Evolutionary conservation across 2,797 vertebrate genomes (phyloP).

Genomic region (Gymnocypris eckloni): DNA sequence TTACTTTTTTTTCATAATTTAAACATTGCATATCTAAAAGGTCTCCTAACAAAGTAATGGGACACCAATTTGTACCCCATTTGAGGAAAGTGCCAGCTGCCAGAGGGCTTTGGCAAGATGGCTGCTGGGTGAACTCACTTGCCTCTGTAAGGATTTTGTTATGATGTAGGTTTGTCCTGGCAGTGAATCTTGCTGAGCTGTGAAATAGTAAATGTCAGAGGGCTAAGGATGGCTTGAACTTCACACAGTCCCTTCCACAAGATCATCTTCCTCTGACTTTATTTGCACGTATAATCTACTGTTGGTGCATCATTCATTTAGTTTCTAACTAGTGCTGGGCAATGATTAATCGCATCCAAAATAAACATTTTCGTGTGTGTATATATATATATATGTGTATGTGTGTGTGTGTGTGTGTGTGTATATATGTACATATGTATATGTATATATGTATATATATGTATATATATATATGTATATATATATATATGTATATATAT

Average conservation of each 20-base stretch:
- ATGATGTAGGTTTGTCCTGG: constrained; percentile 71
- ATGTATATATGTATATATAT: no score
- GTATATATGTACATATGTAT: no score
- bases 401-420: no score
- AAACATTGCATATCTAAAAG: not conserved
- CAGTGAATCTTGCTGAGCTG: constrained; percentile 66
- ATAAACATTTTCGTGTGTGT: no score
- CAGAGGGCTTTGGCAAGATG: not conserved
- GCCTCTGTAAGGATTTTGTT: constrained; percentile 66
- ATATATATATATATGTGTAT: no score
- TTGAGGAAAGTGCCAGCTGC: not conserved
- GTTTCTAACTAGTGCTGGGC: not conserved
- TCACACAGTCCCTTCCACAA: constrained; percentile 49
- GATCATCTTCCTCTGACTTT: constrained; percentile 55
- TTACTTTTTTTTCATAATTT: not conserved
- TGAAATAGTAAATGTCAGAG: constrained; percentile 74
- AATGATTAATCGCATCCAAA: not conserved
- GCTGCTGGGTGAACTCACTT: not conserved
- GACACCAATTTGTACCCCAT: not conserved
- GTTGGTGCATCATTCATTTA: constrained; percentile 42
- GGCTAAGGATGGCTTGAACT: constrained; percentile 57
- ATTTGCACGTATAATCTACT: constrained; percentile 52
- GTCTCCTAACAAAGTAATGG: not conserved
- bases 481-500: no score
- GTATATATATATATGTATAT: no score